Evolutionary conservation across 2,797 vertebrate species (phyloP).

Genomic region (Gymnocypris eckloni): DNA sequence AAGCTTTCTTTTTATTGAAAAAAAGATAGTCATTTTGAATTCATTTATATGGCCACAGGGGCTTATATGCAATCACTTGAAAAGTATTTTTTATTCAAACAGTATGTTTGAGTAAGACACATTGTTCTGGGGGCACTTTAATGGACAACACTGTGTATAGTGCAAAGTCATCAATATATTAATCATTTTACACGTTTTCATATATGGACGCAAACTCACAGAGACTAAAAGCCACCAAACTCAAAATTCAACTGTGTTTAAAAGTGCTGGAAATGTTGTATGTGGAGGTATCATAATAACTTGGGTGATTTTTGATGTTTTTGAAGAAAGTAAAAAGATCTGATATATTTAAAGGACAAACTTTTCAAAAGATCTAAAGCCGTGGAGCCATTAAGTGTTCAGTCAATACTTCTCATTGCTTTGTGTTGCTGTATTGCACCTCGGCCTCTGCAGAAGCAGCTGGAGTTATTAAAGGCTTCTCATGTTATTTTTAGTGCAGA

Average conservation of each 20-base stretch:
- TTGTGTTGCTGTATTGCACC: background rate
- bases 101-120: background rate
- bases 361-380: background rate
- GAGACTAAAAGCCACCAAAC: background rate
- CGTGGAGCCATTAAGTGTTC: background rate
- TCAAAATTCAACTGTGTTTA: background rate
- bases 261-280: background rate
- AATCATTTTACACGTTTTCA: background rate
- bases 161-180: background rate
- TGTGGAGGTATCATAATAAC: background rate
- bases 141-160: background rate
- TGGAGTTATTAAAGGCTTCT: constrained; percentile 58
- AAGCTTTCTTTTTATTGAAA: background rate
- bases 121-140: background rate
- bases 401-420: constrained; percentile 9
- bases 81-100: background rate
- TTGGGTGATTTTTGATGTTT: background rate
- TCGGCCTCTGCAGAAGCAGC: background rate
- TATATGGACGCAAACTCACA: background rate
- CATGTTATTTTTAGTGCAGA: constrained; percentile 62
- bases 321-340: background rate
- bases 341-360: background rate
- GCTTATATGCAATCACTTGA: background rate
- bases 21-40: background rate
- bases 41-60: background rate